phyloP scores from a whole-genome alignment of 2,797 vertebrate genomes.

The Geotrypetes seraphini region DNA sequence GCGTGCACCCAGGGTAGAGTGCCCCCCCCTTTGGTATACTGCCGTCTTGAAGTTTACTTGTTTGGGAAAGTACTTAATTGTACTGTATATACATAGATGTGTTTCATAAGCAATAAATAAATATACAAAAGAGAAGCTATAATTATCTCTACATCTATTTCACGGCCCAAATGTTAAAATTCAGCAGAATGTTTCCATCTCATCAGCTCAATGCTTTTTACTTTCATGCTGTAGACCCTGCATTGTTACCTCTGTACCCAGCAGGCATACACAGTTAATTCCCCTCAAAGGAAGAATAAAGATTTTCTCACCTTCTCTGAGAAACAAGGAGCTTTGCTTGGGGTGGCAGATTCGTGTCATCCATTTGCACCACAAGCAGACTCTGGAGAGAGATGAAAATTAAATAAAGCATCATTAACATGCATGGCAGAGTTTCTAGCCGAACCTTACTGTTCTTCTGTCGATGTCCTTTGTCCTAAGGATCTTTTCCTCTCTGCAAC shows the following conservation, averaged over 20 bases:
- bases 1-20: too few relatives aligned
- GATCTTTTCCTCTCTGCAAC: too few relatives aligned
- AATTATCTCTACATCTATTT: too few relatives aligned
- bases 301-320: neutral
- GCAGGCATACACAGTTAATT: neutral
- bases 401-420: neutral
- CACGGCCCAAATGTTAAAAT: too few relatives aligned
- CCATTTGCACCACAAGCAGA: slow-evolving; percentile 5
- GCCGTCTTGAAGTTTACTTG: too few relatives aligned
- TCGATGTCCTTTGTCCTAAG: neutral
- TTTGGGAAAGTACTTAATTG: too few relatives aligned
- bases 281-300: slow-evolving; percentile 4
- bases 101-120: too few relatives aligned
- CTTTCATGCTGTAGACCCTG: neutral
- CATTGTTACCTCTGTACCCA: neutral
- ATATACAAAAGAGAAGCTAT: too few relatives aligned
- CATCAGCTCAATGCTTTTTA: neutral
- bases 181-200: too few relatives aligned
- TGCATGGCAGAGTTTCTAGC: neutral
- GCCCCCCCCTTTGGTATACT: too few relatives aligned
- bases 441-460: neutral
- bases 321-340: neutral
- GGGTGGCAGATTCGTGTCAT: slow-evolving; percentile 1
- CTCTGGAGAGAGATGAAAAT: slow-evolving; percentile 1
- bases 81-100: too few relatives aligned